A percentile compares a stretch with the other conserved stretches of the same genome.
Conservation (phyloP, 1,140 invertebrate species). For the Heliconius hermathena region DNA sequence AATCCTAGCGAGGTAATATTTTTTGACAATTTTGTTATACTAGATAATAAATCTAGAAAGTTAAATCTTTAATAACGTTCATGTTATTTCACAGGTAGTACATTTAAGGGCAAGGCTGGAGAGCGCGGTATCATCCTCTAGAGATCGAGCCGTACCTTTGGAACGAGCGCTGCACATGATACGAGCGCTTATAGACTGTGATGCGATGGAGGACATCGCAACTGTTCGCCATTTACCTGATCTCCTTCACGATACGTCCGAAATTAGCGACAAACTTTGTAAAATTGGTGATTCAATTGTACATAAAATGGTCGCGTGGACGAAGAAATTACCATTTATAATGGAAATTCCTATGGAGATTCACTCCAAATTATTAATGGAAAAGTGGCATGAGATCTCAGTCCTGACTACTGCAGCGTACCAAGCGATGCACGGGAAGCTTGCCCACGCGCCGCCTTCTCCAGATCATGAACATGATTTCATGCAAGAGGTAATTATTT, state of each 20-base stretch:
- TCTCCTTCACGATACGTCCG: constrained; percentile 93
- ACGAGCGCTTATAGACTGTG: constrained; percentile 94
- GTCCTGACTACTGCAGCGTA: constrained; percentile 96
- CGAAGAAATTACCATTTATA: constrained; percentile 98
- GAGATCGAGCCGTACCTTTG: constrained; percentile 90
- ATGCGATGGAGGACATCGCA: constrained; percentile 97
- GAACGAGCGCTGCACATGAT: constrained; percentile 93
- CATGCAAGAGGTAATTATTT: constrained; percentile 86
- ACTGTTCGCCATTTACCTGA: constrained; percentile 94
- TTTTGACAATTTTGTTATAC: not conserved
- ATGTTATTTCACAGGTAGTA: constrained; percentile 83
- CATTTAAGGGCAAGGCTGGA: constrained; percentile 93
- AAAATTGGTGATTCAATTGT: constrained; percentile 98
- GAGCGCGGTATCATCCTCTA: constrained; percentile 91
- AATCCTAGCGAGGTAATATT: constrained; percentile 90
- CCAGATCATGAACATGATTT: constrained; percentile 86
- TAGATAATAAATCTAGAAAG: not conserved
- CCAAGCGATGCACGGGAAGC: constrained; percentile 92
- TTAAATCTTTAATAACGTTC: not conserved
- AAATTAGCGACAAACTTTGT: constrained; percentile 95
- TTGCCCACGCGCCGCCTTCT: constrained; percentile 80
- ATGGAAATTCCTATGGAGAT: constrained; percentile 96
- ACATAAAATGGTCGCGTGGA: constrained; percentile 99
- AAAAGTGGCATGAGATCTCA: constrained; percentile 98
- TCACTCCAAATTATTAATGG: constrained; percentile 96